Base-by-base conservation (phyloP, 2,797 vertebrate species). In the Sciaenops ocellatus region DNA sequence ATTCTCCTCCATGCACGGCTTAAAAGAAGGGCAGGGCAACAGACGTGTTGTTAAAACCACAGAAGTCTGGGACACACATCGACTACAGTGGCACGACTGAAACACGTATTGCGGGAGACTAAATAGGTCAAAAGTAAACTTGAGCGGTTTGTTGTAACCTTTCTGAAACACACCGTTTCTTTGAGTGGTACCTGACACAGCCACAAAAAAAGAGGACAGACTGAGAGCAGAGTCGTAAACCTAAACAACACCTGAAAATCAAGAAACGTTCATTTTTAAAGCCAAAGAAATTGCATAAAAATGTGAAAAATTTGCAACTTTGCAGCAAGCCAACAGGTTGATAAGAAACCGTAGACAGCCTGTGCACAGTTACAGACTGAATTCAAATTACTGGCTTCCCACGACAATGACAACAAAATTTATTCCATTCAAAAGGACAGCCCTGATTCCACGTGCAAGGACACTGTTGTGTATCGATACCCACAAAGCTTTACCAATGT, bases 401-500 rank as follows among this genome's bases (percentile, higher is more conserved):
- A 10, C 9, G 2, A 55, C 70, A 47, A 64, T 28, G 69, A 65
- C 47, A 59, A 28, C 34, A 56, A 56, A 51, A 61, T 66, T 15
- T 28, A 24, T 69, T 73, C 28, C 44, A 61, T 48, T 73, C 18
- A 52, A 46, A 59, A 67, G 64, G 76, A 71, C 57, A 8, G 4
- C 17, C 30, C 30, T 3, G 3, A 41, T 50, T 78, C 48, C 79
- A 69, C 72, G 69, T 61, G 77, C 79, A 62, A 82, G 79, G 88
- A 87, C 84, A 54, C 15, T 56, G 68, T 51, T 57, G 65, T 9
- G 51, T 94, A 94, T 95, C 80, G 94, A 95, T 95, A 87, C 52
- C 56, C 70, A 73, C 84, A 79, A 84, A 89, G 89, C 88, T 90
- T 90, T 84, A 86, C 85, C 90, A 73, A 89, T 90, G 90, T 91